Base-by-base conservation (phyloP, 1,140 invertebrate genomes). In the Galleria mellonella region DNA sequence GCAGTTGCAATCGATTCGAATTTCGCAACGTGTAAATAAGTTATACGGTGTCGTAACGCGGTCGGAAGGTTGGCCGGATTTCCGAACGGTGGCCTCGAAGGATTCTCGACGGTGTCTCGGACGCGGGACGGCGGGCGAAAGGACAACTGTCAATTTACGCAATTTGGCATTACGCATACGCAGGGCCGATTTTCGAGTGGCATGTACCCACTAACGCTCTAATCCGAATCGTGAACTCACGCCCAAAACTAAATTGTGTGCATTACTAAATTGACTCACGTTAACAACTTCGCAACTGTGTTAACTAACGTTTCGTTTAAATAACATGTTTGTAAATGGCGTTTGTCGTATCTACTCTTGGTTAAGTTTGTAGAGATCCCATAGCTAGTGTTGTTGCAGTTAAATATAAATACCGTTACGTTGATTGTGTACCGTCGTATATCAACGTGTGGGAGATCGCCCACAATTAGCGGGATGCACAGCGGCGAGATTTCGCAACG, bases 1-100 rank as follows among this genome's bases (percentile, higher is more conserved):
- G 74, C 76, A 78, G 74, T 74, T 75, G 81, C 81, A 83, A 84
- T 81, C 78, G 76, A 84, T 83, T 79, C 74, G 64, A 61, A 79
- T 84, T 83, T 84, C 81, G 76, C 81, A 84, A 84, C 76, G 62
- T 68, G 71, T 78, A 83, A 77, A 81, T 81, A 79, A 83, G 75
- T 81, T 75, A 77, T 71, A 68, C 63, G 59, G 70, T 84, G 78
- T 83, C 66, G 81, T 81, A 84, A 84, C 57, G 70, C 64, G 68
- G 72, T 85, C 78, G 82, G 82, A 85, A 85, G 82, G 82, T 83
- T 85, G 82, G 82, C 82, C 82, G 82, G 82, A 85, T 85, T 85
- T 85, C 82, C 82, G 81, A 84, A 70, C 81, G 75, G 55, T 63
- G 78, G 69, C 78, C 76, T 78, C 73, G 69, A 75, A 83, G 81